Percentiles rank a stretch among this genome's conserved stretches.
These are phyloP conservation scores for Drosophila lini DNA, from an alignment of 1,140 invertebrate species.

Conservation along the genomic window DNA sequence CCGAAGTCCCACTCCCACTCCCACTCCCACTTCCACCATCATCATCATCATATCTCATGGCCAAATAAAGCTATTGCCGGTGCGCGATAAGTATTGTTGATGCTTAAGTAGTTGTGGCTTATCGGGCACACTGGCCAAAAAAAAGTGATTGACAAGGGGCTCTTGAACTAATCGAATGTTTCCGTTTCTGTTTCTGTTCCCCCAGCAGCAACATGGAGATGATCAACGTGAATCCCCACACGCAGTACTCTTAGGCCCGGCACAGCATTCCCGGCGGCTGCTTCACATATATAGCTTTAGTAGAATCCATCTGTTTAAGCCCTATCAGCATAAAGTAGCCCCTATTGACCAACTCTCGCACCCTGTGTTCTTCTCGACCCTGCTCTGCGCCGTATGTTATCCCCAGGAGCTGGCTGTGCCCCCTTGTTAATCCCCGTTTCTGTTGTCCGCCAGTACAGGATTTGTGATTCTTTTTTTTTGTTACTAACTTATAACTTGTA, in stretches of 20 bases:
- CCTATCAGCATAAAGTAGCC: conserved; percentile 34
- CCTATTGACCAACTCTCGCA: conserved; percentile 19
- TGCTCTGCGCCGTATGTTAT: background rate
- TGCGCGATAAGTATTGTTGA: conserved; percentile 43
- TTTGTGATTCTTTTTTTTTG: conserved; percentile 23
- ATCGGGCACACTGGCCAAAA: conserved; percentile 16
- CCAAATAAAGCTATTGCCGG: conserved; percentile 11
- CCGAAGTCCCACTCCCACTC: background rate
- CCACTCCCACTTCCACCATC: no score
- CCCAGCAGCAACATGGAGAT: conserved; percentile 90
- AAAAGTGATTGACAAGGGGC: conserved; percentile 17
- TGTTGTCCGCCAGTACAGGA: background rate
- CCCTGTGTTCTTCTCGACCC: conserved; percentile 12
- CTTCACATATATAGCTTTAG: conserved; percentile 39
- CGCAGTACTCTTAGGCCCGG: conserved; percentile 87
- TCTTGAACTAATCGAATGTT: conserved; percentile 25
- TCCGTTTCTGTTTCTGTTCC: conserved; percentile 40
- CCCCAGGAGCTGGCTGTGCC: conserved; percentile 19
- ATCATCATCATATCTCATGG: conserved; percentile 12
- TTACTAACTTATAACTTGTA: conserved; percentile 13
- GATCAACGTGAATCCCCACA: conserved; percentile 92
- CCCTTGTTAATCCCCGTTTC: conserved; percentile 18
- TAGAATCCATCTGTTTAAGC: conserved; percentile 44
- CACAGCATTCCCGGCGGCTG: conserved; percentile 26
- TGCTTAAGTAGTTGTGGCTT: conserved; percentile 25